A percentile compares a stretch with the other conserved stretches of the same genome.
phyloP scores from a whole-genome alignment of 2,113 vertebrate genomes.

The Zosterops lateralis region DNA sequence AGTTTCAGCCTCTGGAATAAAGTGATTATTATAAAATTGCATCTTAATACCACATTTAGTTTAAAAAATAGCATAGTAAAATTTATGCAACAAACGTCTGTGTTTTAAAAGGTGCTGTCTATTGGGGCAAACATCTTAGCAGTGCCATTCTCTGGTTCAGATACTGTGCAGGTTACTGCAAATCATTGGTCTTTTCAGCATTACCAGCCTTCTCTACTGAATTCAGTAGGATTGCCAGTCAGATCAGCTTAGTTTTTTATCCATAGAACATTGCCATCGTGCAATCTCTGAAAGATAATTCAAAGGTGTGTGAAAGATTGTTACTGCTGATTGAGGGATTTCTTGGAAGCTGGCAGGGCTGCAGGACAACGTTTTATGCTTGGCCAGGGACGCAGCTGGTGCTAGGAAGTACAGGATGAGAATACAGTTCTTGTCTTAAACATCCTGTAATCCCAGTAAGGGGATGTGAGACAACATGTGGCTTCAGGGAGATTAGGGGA shows the following conservation, averaged over 20 bases:
- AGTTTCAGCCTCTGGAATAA: background rate
- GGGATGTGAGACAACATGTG: conserved; percentile 24
- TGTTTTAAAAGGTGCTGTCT: background rate
- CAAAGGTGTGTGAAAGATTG: background rate
- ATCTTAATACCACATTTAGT: background rate
- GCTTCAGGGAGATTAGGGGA: background rate
- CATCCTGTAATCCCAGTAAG: background rate
- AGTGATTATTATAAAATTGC: background rate
- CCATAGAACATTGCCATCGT: background rate
- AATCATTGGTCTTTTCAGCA: background rate
- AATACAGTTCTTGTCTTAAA: background rate
- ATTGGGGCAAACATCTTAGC: background rate
- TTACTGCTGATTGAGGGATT: background rate
- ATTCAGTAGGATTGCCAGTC: background rate
- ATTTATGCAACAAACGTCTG: background rate
- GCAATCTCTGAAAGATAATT: background rate
- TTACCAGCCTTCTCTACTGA: background rate
- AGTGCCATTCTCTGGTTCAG: background rate
- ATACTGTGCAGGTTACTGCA: background rate
- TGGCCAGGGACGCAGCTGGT: background rate
- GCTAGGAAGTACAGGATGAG: background rate
- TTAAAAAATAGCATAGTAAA: background rate
- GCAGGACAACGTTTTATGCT: fast-evolving
- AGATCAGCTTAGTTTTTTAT: background rate
- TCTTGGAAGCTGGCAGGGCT: background rate